Evolutionary conservation across 2,888 invertebrate genomes (phyloP).

Genomic region (Odontocerum albicorne): DNA sequence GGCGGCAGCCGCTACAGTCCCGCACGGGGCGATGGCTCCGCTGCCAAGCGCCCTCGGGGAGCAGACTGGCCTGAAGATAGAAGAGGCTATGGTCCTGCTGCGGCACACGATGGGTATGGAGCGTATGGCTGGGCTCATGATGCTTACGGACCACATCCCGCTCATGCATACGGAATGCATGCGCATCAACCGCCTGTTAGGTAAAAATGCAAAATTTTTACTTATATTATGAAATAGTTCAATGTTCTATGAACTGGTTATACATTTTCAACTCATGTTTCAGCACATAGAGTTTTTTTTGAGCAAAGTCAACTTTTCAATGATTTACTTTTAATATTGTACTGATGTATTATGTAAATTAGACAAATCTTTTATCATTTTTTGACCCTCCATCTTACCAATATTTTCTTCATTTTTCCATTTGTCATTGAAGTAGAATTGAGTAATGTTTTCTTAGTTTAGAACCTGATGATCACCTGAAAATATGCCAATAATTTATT

Average conservation of each 20-base stretch:
- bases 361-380: too few species aligned
- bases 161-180: slow-evolving; percentile 63
- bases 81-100: slow-evolving; percentile 50
- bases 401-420: too few species aligned
- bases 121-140: slow-evolving; percentile 60
- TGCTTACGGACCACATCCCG: slow-evolving; percentile 59
- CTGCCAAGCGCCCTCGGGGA: slow-evolving; percentile 73
- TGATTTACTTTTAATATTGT: neutral
- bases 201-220: slow-evolving; percentile 40
- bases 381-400: too few species aligned
- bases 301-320: neutral
- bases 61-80: slow-evolving; percentile 67
- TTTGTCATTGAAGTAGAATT: too few species aligned
- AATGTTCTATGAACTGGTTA: too few species aligned
- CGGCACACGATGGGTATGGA: slow-evolving; percentile 54
- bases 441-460: too few species aligned
- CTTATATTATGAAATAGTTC: neutral
- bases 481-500: too few species aligned
- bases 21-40: slow-evolving; percentile 72
- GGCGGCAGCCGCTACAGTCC: slow-evolving; percentile 73
- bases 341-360: too few species aligned
- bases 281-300: too few species aligned
- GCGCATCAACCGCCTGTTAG: slow-evolving; percentile 56
- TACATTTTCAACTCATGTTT: too few species aligned
- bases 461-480: too few species aligned